Base-by-base conservation (phyloP, 2,888 invertebrate species). In the Tipula vernalis region DNA sequence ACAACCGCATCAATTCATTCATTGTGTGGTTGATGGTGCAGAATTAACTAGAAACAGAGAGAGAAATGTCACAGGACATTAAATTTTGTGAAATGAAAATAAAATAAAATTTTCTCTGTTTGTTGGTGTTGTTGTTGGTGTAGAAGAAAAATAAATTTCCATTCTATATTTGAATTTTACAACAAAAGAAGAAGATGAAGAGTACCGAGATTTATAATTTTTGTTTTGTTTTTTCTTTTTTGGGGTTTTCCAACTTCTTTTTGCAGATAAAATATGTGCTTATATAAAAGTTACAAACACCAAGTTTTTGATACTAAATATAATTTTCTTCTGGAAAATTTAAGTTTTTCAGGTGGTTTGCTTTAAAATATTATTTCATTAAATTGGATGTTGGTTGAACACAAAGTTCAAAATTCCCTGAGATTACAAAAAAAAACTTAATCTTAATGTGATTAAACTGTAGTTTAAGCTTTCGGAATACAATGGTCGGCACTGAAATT, bases 1-100 rank as follows among this genome's bases (percentile, higher is more conserved):
- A 84, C 84, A 84, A 84, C 84, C 84, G 84, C 84, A 84, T 84
- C 84, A 84, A 84, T 84, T 84, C 84, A 84, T 84, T 84, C 84
- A 84, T 84, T 84, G 84, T 84, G 84, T 84, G 84, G 84, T 84
- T 84, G 84, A 84, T 84, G 84, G 84, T 84, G 84, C 84, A 39
- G 84, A 84, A 84, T 84, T 84, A 84, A 84, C 84, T 84, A 71
- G 71, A 71, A 71, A 71, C 71, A 84, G 41, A 84, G 41, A 39
- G 84, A 84, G 41, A 84, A 84, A 84, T 84, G 84, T 84, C 84
- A 84, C 84, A 84, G 84, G 84, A 84, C 84, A 84, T 84, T 84
- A 84, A 84, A 84, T 84, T 84, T 84, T 71, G 71, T 71, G 71
- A 71, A 71, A 71, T 28, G 71, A 71, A 71, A 71, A 71, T 71